A percentile compares a stretch with the other conserved stretches of the same genome.
phyloP scores from a whole-genome alignment of 2,113 vertebrate species.

The Uropsilus gracilis region DNA sequence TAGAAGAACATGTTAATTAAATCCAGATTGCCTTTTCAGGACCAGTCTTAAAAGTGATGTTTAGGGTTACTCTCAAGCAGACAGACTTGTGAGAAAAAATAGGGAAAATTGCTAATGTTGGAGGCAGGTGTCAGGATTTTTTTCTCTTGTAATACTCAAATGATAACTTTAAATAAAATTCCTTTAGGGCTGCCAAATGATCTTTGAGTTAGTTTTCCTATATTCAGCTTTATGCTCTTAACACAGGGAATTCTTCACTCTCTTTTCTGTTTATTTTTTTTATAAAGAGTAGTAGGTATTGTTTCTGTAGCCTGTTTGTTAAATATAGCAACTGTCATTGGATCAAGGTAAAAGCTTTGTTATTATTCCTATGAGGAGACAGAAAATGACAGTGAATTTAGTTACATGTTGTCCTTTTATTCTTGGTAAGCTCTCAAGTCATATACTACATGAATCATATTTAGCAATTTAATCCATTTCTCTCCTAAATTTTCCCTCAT shows the following conservation, averaged over 20 bases:
- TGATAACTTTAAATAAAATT: background rate
- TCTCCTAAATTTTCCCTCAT: background rate
- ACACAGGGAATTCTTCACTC: background rate
- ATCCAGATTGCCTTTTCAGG: background rate
- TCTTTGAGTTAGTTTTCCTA: conserved; percentile 27
- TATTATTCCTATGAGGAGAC: background rate
- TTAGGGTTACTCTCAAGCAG: background rate
- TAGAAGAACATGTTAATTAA: background rate
- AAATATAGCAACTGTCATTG: background rate
- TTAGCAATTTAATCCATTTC: conserved; percentile 49
- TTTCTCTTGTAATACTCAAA: background rate
- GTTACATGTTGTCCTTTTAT: background rate
- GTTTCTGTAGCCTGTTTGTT: background rate
- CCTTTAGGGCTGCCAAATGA: background rate
- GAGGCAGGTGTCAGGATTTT: background rate
- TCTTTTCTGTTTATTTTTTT: conserved; percentile 17
- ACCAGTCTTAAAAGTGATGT: conserved; percentile 19
- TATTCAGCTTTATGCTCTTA: conserved; percentile 34
- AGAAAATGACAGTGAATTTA: background rate
- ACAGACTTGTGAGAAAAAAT: background rate
- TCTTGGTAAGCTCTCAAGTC: conserved; percentile 50
- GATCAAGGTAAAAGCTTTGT: conserved; percentile 4
- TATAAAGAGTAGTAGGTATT: conserved; percentile 17
- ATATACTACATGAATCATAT: background rate
- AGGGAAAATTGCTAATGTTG: background rate